These are phyloP conservation scores for Pyrgus malvae DNA, from an alignment of 2,888 invertebrate genomes.

Conservation along the genomic window DNA sequence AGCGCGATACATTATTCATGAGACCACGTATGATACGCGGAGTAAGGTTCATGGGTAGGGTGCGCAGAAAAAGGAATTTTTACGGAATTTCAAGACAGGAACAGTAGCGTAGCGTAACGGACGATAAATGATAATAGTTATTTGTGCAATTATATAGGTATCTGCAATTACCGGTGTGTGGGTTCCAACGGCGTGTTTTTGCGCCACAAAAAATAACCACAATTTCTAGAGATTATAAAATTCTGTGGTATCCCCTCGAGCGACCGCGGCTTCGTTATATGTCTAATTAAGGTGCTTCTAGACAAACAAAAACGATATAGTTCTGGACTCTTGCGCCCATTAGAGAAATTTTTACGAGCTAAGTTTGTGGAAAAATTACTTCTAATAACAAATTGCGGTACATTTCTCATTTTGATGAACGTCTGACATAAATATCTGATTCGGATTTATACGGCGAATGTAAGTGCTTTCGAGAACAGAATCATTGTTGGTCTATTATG, in stretches of 20 bases:
- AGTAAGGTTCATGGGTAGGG: conserved; percentile 67
- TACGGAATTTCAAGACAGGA: conserved; percentile 36
- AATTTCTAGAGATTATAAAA: conserved; percentile 27
- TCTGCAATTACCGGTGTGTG: conserved; percentile 38
- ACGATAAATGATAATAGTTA: conserved; percentile 41
- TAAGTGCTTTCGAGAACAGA: conserved; percentile 4
- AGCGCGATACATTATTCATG: conserved; percentile 75
- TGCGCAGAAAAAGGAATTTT: conserved; percentile 36
- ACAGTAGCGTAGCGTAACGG: conserved; percentile 45
- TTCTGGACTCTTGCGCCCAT: conserved; percentile 26
- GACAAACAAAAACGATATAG: conserved; percentile 26
- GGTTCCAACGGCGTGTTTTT: conserved; percentile 13
- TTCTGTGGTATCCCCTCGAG: conserved; percentile 22
- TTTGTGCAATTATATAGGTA: conserved; percentile 55
- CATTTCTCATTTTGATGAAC: conserved; percentile 22
- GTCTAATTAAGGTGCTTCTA: conserved; percentile 24
- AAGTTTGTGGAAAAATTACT: conserved; percentile 21
- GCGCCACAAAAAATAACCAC: conserved; percentile 28
- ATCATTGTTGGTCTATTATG: no score
- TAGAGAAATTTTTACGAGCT: conserved; percentile 29
- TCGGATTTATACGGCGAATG: conserved; percentile 5
- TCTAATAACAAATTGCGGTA: conserved; percentile 17
- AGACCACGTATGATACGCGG: conserved; percentile 72
- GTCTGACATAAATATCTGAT: conserved; percentile 11
- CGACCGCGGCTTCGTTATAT: conserved; percentile 26